phyloP scores from a whole-genome alignment of 30 jellyfish, hydroid and myxozoan genomes.

The Rhopilema esculentum region DNA sequence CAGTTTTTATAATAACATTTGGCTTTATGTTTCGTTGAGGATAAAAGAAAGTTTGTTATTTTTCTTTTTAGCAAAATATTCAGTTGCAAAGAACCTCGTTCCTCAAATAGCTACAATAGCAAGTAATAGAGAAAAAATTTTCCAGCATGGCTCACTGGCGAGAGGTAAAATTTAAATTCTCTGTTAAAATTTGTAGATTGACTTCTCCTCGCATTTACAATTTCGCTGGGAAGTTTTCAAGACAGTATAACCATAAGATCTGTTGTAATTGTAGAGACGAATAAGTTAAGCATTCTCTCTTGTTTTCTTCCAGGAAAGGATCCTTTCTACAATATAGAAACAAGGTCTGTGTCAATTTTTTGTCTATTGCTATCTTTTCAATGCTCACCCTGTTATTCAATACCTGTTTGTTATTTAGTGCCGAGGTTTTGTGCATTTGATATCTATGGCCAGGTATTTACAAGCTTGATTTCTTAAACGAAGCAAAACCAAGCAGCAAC shows the following conservation, averaged over 20 bases:
- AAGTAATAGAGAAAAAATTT: conserved; percentile 33
- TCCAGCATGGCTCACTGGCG: conserved; percentile 12
- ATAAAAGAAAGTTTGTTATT: background rate
- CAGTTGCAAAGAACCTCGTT: conserved; percentile 48
- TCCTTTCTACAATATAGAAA: conserved; percentile 48
- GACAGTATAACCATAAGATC: too few relatives aligned
- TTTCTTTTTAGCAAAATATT: conserved; percentile 13
- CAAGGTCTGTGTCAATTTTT: conserved; percentile 35
- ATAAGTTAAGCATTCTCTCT: background rate
- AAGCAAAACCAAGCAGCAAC: too few relatives aligned
- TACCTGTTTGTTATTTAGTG: background rate
- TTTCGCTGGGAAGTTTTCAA: too few relatives aligned
- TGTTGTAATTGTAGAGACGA: background rate
- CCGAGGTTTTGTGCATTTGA: background rate
- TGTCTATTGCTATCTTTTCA: background rate
- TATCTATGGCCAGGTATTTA: too few relatives aligned
- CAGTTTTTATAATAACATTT: too few relatives aligned
- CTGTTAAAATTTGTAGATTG: too few relatives aligned
- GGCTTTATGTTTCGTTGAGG: background rate
- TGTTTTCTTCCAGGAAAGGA: conserved; percentile 41
- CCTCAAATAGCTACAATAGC: conserved; percentile 51
- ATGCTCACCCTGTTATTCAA: background rate
- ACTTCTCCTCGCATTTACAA: too few relatives aligned
- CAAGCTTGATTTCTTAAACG: too few relatives aligned
- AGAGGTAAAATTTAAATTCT: conserved; percentile 1